These are phyloP conservation scores for Heliconius aoede DNA, from an alignment of 2,888 invertebrate species.

Conservation along the genomic window DNA sequence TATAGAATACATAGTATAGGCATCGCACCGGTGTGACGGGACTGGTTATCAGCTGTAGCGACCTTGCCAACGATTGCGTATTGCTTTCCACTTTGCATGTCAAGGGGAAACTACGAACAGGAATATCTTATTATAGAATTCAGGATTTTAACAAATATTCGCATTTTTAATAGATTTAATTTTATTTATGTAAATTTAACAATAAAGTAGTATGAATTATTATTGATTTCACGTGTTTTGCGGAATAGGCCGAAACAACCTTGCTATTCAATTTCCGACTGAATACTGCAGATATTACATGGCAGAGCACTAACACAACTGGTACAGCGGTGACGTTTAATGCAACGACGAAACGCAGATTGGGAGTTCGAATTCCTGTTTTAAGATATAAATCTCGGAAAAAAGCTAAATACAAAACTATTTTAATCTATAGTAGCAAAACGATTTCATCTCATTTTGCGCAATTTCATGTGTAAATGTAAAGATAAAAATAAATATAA, in stretches of 20 bases:
- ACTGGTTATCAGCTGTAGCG: constrained; percentile 41
- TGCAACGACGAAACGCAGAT: no score
- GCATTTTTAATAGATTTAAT: neutral
- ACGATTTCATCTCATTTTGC: neutral
- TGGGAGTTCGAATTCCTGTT: no score
- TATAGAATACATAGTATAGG: neutral
- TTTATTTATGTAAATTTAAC: constrained; percentile 7
- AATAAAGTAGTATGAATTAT: neutral
- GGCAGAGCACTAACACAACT: no score
- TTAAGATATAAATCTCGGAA: no score
- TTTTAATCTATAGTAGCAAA: neutral
- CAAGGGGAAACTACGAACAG: constrained; percentile 17
- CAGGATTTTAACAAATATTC: neutral
- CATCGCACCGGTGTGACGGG: constrained; percentile 38
- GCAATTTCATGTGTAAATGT: neutral
- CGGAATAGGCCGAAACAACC: neutral
- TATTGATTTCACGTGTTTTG: neutral
- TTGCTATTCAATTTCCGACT: neutral
- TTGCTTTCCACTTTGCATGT: constrained; percentile 25
- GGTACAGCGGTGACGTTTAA: no score
- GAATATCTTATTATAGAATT: constrained; percentile 26
- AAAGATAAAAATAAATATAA: neutral
- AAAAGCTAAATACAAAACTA: no score
- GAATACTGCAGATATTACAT: neutral
- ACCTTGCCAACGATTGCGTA: constrained; percentile 32